These are phyloP conservation scores for Alcedo atthis DNA, from an alignment of 2,797 vertebrate genomes.

Conservation along the genomic window DNA sequence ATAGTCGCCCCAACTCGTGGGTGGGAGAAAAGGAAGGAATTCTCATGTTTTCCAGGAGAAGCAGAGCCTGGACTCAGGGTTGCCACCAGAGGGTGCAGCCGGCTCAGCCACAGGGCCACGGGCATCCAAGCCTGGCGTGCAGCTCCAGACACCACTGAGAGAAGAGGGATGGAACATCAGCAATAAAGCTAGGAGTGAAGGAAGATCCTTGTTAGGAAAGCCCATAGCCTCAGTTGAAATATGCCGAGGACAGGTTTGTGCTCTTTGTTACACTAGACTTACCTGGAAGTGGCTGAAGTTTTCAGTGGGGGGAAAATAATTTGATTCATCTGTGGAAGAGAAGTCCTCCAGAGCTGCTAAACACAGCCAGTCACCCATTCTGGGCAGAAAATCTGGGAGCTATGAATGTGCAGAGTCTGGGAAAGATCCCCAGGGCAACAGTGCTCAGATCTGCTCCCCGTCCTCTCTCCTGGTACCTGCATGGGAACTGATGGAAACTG, in stretches of 20 bases:
- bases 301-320: not conserved
- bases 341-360: not conserved
- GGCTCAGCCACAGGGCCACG: not conserved
- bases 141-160: rapidly evolving
- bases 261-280: not conserved
- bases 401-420: not conserved
- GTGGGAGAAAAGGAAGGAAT: not conserved
- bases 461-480: not conserved
- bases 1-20: rapidly evolving
- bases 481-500: not conserved
- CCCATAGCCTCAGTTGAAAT: not conserved
- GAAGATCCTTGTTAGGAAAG: not conserved
- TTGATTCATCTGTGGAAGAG: not conserved
- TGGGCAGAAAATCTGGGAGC: not conserved
- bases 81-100: constrained; percentile 51
- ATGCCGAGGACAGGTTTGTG: not conserved
- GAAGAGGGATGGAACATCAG: not conserved
- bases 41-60: not conserved
- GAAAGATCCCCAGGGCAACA: not conserved
- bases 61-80: not conserved
- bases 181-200: not conserved
- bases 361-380: not conserved
- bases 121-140: not conserved
- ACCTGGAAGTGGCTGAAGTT: not conserved
- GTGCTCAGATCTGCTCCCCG: not conserved